These are phyloP conservation scores for Drosophila orosa DNA, from an alignment of 1,140 invertebrate genomes.

Conservation along the genomic window DNA sequence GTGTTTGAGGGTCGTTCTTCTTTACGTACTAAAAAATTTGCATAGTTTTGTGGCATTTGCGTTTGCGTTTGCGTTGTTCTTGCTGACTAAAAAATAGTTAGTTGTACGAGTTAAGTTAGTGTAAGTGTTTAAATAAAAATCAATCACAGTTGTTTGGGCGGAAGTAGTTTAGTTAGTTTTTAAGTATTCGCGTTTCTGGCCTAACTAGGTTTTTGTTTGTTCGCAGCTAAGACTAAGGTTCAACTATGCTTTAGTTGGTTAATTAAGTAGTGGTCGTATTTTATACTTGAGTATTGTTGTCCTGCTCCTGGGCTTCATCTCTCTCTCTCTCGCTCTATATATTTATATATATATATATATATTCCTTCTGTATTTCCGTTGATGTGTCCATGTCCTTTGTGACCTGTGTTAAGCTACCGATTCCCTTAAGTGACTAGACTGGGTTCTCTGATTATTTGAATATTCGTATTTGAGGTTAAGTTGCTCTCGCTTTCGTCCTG, in stretches of 20 bases:
- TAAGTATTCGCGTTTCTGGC: constrained; percentile 70
- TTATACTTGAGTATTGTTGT: constrained; percentile 83
- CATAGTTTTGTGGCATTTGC: constrained; percentile 58
- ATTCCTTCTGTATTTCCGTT: constrained; percentile 34
- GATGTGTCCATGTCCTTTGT: constrained; percentile 32
- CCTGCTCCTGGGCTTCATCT: constrained; percentile 37
- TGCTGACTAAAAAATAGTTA: constrained; percentile 63
- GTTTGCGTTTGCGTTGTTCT: constrained; percentile 31
- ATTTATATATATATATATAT: neutral
- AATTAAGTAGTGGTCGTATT: constrained; percentile 76
- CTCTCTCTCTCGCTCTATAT: constrained; percentile 14
- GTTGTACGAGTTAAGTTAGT: constrained; percentile 55
- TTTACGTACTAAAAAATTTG: constrained; percentile 67
- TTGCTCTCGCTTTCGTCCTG: constrained; percentile 24
- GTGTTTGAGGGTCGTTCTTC: constrained; percentile 19
- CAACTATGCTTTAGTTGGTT: constrained; percentile 38
- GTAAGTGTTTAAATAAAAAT: constrained; percentile 75
- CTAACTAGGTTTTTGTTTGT: constrained; percentile 50
- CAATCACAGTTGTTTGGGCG: constrained; percentile 84
- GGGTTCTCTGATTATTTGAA: constrained; percentile 64
- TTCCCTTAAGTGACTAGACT: constrained; percentile 84
- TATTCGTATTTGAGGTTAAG: constrained; percentile 63
- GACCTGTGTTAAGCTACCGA: constrained; percentile 43
- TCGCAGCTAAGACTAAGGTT: constrained; percentile 53
- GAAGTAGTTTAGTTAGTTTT: constrained; percentile 67